A percentile compares a stretch with the other conserved stretches of the same genome.
phyloP scores from a whole-genome alignment of 1,140 invertebrate genomes.

The Macrotrachela quadricornifera region DNA sequence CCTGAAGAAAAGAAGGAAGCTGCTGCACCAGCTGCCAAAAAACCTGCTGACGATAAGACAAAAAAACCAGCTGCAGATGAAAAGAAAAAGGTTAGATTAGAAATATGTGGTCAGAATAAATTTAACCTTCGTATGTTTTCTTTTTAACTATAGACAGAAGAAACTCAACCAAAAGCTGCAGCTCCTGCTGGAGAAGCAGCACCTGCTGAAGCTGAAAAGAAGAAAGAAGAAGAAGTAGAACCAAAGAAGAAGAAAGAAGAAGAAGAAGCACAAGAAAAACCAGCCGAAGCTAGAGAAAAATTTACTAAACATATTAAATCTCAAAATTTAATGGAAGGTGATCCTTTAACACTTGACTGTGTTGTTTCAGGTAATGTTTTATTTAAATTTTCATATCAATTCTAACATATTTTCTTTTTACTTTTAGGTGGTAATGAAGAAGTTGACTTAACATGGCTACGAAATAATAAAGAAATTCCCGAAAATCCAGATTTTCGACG shows the following conservation, averaged over 20 bases:
- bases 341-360: background rate
- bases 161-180: too few relatives aligned
- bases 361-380: background rate
- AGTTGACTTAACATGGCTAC: conserved; percentile 3
- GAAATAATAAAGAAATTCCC: conserved; percentile 9
- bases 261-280: background rate
- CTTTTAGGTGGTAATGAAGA: background rate
- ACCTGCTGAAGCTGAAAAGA: background rate
- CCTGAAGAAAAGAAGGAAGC: too few relatives aligned
- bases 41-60: too few relatives aligned
- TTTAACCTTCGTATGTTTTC: too few relatives aligned
- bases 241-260: conserved; percentile 11
- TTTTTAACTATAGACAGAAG: too few relatives aligned
- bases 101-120: too few relatives aligned
- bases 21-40: too few relatives aligned
- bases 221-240: background rate
- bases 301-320: conserved; percentile 1
- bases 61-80: too few relatives aligned
- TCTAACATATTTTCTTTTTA: too few relatives aligned
- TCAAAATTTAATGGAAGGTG: conserved; percentile 7
- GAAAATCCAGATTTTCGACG: conserved; percentile 8
- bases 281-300: background rate
- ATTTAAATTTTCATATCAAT: too few relatives aligned
- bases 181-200: background rate
- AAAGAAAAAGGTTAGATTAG: too few relatives aligned